phyloP scores from a whole-genome alignment of 2,797 vertebrate species.

The Ptychobarbus kaznakovi region DNA sequence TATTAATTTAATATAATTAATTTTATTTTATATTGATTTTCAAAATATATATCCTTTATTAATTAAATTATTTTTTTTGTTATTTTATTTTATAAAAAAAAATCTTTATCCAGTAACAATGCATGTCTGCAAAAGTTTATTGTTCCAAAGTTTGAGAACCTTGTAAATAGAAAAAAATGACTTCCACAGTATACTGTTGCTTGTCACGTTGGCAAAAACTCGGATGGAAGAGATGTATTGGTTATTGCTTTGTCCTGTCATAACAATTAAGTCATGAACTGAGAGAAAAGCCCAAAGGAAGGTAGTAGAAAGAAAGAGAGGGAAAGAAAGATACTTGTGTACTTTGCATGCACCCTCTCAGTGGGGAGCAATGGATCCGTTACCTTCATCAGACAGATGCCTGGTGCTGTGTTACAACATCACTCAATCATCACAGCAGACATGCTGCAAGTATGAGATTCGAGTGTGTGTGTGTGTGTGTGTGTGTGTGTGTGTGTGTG shows the following conservation, averaged over 20 bases:
- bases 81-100: not conserved
- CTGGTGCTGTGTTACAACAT: slow-evolving; percentile 48
- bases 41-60: not conserved
- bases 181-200: not conserved
- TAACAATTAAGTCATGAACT: not conserved
- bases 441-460: slow-evolving; percentile 38
- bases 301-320: not conserved
- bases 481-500: slow-evolving; percentile 17
- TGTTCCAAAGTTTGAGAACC: not conserved
- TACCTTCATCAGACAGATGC: slow-evolving; percentile 62
- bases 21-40: not conserved
- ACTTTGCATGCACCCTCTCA: slow-evolving; percentile 31
- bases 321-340: slow-evolving; percentile 14
- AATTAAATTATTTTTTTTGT: not conserved
- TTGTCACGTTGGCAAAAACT: not conserved
- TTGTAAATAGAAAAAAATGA: not conserved
- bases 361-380: slow-evolving; percentile 65
- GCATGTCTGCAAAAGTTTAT: not conserved
- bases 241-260: slow-evolving; percentile 1
- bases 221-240: not conserved
- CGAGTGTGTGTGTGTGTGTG: slow-evolving; percentile 19
- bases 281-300: slow-evolving; percentile 23
- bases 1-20: not conserved
- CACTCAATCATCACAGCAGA: slow-evolving; percentile 41
- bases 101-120: not conserved